A percentile compares a stretch with the other conserved stretches of the same genome.
Conservation (phyloP, 2,797 vertebrate genomes). For the Thripadectes ignobilis region DNA sequence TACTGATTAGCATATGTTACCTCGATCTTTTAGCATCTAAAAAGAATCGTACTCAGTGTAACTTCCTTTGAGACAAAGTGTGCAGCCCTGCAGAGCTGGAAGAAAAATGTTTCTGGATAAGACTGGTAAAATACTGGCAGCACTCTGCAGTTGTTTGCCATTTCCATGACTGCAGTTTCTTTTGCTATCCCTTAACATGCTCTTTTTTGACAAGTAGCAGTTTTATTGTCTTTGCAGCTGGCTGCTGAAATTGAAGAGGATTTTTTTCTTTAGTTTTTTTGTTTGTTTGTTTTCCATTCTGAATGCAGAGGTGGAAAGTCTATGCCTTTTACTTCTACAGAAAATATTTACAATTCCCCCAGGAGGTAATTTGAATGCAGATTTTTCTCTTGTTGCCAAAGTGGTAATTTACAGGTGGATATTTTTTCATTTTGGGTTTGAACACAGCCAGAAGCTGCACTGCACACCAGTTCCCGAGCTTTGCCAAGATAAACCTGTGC, state of each 20-base stretch:
- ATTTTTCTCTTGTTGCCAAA: conserved; percentile 2
- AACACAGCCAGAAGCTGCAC: neutral
- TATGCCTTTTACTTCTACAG: neutral
- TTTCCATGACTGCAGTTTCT: neutral
- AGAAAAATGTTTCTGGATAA: neutral
- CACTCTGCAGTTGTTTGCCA: neutral
- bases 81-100: neutral
- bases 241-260: neutral
- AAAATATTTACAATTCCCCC: neutral
- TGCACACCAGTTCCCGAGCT: neutral
- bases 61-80: neutral
- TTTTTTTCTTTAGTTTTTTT: neutral
- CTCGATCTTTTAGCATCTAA: neutral
- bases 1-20: neutral
- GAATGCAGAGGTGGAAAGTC: neutral
- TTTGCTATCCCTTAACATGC: neutral
- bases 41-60: neutral
- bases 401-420: neutral
- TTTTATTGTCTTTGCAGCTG: conserved; percentile 36
- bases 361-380: neutral
- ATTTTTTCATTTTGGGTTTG: neutral
- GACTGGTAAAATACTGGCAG: neutral
- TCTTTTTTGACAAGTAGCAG: conserved; percentile 1
- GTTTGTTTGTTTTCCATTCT: neutral
- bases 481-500: neutral